Evolutionary conservation across 2,797 vertebrate genomes (phyloP), one percentile per base, ranked within the genome.

Genomic region (Helarctos malayanus): DNA sequence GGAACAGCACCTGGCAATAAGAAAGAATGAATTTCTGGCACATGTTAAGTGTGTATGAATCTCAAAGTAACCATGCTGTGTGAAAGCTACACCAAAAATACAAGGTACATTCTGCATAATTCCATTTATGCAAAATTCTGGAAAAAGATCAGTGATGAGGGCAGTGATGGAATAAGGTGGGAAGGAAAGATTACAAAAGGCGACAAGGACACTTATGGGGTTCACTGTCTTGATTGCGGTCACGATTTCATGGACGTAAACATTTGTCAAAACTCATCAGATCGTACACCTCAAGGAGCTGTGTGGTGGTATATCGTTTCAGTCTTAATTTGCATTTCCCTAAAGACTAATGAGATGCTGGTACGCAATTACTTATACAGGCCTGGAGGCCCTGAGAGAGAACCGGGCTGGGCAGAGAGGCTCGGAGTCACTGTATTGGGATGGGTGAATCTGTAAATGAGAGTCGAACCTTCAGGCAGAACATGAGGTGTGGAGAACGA

Each of bases 1-100:
- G 15, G 49, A 84, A 65, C 56, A 75, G 16, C 61, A 79, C 4
- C 32, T n/a, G 65, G 13, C 57, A 91, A 35, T 73, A 79, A 57
- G 81, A 89, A 59, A 29, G n/a, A 80, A 52, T 73, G n/a, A 23
- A 73, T 69, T 95, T 84, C 25, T 80, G 79, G 52, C 56, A 79
- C 14, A 59, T 9, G 29, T n/a, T 69, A 84, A 84, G 52, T 41
- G 41, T 7, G 1, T 57, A 57, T 21, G 41, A 57, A 92, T 75
- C 71, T 79, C 82, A 95, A 79, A 94, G 69, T 41, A 91, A 35
- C 21, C 52, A 76, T 0, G 25, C 61, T 85, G 41, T 79, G n/a
- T 59, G 63, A 84, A 80, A 92, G 29, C 11, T 15, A 80, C 23
- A n/a, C 9, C 54, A 41, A 32, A 76, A 4, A 49, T 8, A 73